Percentiles rank a stretch among this genome's conserved stretches.
phyloP scores from a whole-genome alignment of 2,113 vertebrate genomes.

The Castor canadensis region DNA sequence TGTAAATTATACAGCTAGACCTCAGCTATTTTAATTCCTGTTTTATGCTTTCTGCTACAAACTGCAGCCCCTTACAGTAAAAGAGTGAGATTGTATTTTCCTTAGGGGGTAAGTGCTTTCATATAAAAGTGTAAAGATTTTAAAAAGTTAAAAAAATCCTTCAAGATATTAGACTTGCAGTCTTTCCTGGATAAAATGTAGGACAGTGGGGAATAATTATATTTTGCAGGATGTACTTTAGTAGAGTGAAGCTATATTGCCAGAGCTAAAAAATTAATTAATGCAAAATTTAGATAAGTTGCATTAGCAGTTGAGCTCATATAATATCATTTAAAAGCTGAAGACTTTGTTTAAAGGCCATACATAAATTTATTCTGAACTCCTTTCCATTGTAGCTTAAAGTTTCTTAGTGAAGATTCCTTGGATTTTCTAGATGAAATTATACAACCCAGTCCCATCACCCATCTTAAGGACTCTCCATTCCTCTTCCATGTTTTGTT shows the following conservation, averaged over 20 bases:
- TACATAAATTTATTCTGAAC: background rate
- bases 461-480: background rate
- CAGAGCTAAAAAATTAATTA: background rate
- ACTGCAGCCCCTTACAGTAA: background rate
- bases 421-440: slow-evolving; percentile 16
- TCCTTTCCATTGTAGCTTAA: background rate
- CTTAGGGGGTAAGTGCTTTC: background rate
- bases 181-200: background rate
- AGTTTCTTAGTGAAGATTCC: background rate
- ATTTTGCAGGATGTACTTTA: background rate
- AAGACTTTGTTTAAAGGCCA: background rate
- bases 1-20: background rate
- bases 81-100: background rate
- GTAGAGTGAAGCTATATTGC: background rate
- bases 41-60: background rate
- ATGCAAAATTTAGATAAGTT: background rate
- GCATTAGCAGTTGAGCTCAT: background rate
- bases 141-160: background rate
- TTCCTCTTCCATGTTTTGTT: background rate
- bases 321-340: background rate
- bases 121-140: background rate
- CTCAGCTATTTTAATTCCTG: background rate
- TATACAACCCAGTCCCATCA: background rate
- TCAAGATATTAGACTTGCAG: background rate
- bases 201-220: background rate